Percentiles rank a stretch among this genome's conserved stretches.
These are phyloP conservation scores for Grammomys dolichurus DNA, from an alignment of 2,113 vertebrate species.

Conservation along the genomic window DNA sequence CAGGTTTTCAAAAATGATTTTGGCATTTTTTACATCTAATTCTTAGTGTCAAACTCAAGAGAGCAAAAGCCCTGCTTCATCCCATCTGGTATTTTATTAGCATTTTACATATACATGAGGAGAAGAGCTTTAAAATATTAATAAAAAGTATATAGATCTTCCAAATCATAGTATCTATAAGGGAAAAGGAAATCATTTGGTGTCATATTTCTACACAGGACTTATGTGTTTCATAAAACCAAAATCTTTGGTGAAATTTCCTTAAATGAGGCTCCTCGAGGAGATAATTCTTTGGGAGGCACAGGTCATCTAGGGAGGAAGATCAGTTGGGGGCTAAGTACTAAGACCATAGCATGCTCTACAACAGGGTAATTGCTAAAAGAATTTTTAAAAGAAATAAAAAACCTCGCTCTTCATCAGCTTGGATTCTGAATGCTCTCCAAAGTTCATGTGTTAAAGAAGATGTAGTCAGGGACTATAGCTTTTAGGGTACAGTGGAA, in stretches of 20 bases:
- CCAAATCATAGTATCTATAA: neutral
- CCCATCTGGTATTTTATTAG: neutral
- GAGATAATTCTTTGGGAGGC: neutral
- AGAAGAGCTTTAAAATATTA: neutral
- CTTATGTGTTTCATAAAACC: neutral
- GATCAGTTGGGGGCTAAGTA: neutral
- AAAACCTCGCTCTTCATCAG: neutral
- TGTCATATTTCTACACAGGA: neutral
- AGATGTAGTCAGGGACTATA: neutral
- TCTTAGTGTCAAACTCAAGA: neutral
- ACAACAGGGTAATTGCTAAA: neutral
- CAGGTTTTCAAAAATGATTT: constrained; percentile 4
- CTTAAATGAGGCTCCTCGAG: neutral
- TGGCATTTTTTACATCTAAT: neutral
- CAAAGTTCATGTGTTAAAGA: neutral
- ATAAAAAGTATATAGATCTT: neutral
- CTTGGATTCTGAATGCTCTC: neutral
- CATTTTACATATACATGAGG: neutral
- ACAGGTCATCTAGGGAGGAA: neutral
- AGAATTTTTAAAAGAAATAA: neutral
- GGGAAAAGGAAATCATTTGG: neutral
- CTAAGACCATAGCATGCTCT: neutral
- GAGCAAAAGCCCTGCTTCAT: neutral
- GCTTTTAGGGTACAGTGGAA: neutral
- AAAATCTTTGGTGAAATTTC: neutral